A percentile compares a stretch with the other conserved stretches of the same genome.
Conservation (phyloP, 2,797 vertebrate species). For the Sciurus vulgaris region DNA sequence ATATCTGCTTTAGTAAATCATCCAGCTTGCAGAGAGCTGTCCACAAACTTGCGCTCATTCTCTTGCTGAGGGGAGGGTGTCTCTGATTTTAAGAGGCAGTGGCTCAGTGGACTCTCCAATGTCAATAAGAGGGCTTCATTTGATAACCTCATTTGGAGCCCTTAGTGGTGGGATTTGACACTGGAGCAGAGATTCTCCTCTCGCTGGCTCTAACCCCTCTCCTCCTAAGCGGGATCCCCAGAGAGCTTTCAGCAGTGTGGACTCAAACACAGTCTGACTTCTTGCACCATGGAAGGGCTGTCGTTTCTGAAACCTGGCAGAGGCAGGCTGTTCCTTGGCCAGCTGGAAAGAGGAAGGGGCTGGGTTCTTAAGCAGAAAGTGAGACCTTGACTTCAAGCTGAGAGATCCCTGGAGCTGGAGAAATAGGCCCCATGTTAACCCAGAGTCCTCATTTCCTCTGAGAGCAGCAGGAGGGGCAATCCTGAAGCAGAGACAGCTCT, state of each 20-base stretch:
- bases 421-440: not conserved
- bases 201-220: conserved; percentile 40
- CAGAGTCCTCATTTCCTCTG: not conserved
- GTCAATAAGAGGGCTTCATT: conserved; percentile 74
- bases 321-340: not conserved
- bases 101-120: conserved; percentile 71
- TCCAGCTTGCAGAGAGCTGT: conserved; percentile 55
- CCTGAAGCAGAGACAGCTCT: not conserved
- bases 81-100: conserved; percentile 62
- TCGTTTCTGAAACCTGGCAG: conserved; percentile 63
- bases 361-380: conserved; percentile 55
- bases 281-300: conserved; percentile 66
- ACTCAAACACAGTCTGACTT: conserved; percentile 73
- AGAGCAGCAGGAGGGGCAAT: not conserved
- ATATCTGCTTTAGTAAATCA: conserved; percentile 43
- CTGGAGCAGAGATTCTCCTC: conserved; percentile 64
- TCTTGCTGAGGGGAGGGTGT: conserved; percentile 19
- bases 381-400: conserved; percentile 43
- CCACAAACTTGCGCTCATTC: not conserved
- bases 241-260: conserved; percentile 67
- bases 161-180: conserved; percentile 34
- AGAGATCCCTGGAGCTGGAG: not conserved
- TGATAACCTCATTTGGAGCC: conserved; percentile 71
- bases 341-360: conserved; percentile 39
- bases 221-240: conserved; percentile 40